Evolutionary conservation across 2,888 invertebrate species (phyloP).

Genomic region (Arge pagana): DNA sequence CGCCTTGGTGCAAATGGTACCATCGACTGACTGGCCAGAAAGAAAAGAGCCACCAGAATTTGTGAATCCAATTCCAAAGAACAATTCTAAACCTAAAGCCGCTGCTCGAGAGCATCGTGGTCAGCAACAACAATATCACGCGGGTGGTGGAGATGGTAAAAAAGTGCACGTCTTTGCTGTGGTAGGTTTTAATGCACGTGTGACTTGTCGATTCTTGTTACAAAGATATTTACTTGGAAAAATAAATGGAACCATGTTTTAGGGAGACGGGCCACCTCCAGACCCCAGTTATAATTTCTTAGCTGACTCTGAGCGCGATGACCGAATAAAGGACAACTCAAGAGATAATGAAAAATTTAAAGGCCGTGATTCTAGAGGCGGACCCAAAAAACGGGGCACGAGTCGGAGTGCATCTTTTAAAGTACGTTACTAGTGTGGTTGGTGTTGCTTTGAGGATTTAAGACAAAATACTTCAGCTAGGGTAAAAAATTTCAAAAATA

Average conservation of each 20-base stretch:
- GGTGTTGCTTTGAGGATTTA: slow-evolving; percentile 3
- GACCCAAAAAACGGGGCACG: slow-evolving; percentile 36
- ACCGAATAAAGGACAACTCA: slow-evolving; percentile 30
- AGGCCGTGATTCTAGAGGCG: slow-evolving; percentile 38
- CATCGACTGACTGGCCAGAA: slow-evolving; percentile 57
- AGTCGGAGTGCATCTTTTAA: slow-evolving; percentile 39
- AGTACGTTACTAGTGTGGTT: slow-evolving; percentile 35
- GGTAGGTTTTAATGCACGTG: slow-evolving; percentile 30
- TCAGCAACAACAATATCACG: slow-evolving; percentile 40
- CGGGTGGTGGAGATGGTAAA: slow-evolving; percentile 43
- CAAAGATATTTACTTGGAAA: slow-evolving; percentile 4
- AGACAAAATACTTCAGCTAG: neutral
- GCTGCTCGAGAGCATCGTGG: slow-evolving; percentile 37
- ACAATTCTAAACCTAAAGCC: slow-evolving; percentile 28
- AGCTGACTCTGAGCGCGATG: slow-evolving; percentile 57
- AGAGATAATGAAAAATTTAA: slow-evolving; percentile 40
- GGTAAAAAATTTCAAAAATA: neutral
- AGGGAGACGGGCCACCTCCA: slow-evolving; percentile 58
- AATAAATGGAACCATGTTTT: slow-evolving; percentile 7
- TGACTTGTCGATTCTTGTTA: no score
- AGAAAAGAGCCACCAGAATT: slow-evolving; percentile 53
- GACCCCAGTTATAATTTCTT: slow-evolving; percentile 59
- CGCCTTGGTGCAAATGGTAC: slow-evolving; percentile 55
- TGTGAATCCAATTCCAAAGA: slow-evolving; percentile 38
- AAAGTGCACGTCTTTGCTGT: slow-evolving; percentile 47